Evolutionary conservation across 2,797 vertebrate genomes (phyloP).

Genomic region (Phoebastria nigripes): DNA sequence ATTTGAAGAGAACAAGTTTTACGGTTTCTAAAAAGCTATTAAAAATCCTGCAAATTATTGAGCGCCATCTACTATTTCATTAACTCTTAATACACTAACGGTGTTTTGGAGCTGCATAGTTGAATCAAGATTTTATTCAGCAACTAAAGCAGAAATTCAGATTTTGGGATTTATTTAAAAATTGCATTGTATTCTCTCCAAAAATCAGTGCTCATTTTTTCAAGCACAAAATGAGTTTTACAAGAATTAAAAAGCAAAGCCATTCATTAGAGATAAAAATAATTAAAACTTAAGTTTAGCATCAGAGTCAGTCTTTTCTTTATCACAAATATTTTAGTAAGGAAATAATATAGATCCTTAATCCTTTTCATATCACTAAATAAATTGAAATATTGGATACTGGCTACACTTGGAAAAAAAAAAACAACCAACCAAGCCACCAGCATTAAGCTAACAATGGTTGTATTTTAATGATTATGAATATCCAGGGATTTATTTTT

Average conservation of each 20-base stretch:
- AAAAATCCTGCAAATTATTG: neutral
- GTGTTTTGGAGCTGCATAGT: neutral
- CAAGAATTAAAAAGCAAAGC: neutral
- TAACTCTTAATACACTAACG: neutral
- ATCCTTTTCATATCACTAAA: neutral
- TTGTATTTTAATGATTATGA: neutral
- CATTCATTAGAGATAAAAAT: neutral
- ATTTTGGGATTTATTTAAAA: neutral
- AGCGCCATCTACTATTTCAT: conserved; percentile 47
- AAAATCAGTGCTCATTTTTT: neutral
- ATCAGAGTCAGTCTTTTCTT: neutral
- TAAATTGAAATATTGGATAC: neutral
- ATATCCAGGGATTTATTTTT: neutral
- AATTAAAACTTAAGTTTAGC: neutral
- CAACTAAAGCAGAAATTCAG: neutral
- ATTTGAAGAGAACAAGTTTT: neutral
- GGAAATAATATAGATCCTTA: neutral
- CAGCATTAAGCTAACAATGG: neutral
- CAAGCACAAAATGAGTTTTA: neutral
- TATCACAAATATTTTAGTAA: neutral
- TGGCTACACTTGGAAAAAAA: neutral
- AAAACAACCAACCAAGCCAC: no score
- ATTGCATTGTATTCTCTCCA: neutral
- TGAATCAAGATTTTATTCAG: neutral
- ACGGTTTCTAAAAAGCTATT: neutral